A percentile compares a stretch with the other conserved stretches of the same genome.
Evolutionary conservation across 2,888 invertebrate species (phyloP).

Genomic region (Dolichomitus sp.): DNA sequence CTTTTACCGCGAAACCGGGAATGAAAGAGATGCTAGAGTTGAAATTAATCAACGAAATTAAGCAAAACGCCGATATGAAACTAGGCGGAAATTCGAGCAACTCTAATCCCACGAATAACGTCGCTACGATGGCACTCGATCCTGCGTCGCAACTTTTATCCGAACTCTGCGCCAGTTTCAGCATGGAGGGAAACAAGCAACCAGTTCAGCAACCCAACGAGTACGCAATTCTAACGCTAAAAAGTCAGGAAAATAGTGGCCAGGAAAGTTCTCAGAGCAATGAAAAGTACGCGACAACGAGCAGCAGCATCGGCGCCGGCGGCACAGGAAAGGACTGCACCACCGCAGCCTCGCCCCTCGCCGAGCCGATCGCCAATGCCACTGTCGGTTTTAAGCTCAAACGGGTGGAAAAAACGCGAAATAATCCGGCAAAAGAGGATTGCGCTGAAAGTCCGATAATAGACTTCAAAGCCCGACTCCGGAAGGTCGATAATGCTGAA

Average conservation of each 20-base stretch:
- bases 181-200: constrained; percentile 88
- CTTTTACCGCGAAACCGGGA: constrained; percentile 87
- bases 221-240: constrained; percentile 77
- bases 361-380: constrained; percentile 73
- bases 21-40: constrained; percentile 95
- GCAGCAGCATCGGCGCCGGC: constrained; percentile 44
- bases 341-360: constrained; percentile 75
- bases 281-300: constrained; percentile 67
- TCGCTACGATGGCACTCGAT: constrained; percentile 87
- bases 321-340: constrained; percentile 64
- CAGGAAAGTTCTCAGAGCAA: constrained; percentile 78
- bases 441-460: constrained; percentile 89
- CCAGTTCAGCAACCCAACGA: constrained; percentile 73
- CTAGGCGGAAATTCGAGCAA: constrained; percentile 85
- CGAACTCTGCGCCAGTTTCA: constrained; percentile 94
- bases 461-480: constrained; percentile 94
- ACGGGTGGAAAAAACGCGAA: constrained; percentile 90
- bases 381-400: constrained; percentile 88
- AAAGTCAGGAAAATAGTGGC: constrained; percentile 44
- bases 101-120: constrained; percentile 68
- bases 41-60: constrained; percentile 94
- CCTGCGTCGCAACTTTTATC: constrained; percentile 94
- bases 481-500: constrained; percentile 91
- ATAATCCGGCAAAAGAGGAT: constrained; percentile 87
- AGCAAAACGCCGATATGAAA: constrained; percentile 91